A percentile compares a stretch with the other conserved stretches of the same genome.
Evolutionary conservation across 2,888 invertebrate species (phyloP).

Genomic region (Julus scanicus): DNA sequence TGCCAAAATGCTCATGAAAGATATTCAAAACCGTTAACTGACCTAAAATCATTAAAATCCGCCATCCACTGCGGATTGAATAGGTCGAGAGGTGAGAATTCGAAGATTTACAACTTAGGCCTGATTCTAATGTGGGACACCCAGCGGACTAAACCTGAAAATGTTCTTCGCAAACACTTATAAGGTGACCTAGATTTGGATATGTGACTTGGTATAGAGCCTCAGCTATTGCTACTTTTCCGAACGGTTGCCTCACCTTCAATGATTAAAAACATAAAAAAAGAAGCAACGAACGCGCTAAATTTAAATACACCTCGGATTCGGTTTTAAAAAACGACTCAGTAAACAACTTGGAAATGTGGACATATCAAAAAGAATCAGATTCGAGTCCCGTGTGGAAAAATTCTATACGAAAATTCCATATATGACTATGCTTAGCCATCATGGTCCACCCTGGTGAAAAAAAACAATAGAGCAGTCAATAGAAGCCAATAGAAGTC

Average conservation of each 20-base stretch:
- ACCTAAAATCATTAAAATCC: slow-evolving; percentile 41
- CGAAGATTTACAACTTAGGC: slow-evolving; percentile 34
- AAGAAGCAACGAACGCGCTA: not conserved
- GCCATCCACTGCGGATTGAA: not conserved
- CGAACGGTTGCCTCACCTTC: not conserved
- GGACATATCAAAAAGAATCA: not conserved
- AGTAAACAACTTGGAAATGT: too few species aligned
- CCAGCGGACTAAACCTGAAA: slow-evolving; percentile 39
- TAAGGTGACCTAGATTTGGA: slow-evolving; percentile 21
- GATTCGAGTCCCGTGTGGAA: not conserved
- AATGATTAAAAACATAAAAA: not conserved
- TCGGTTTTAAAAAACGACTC: not conserved
- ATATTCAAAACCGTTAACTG: slow-evolving; percentile 26
- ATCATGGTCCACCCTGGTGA: too few species aligned
- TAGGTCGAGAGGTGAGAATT: slow-evolving; percentile 36
- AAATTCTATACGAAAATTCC: too few species aligned
- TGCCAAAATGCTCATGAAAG: not conserved
- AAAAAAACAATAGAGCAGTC: too few species aligned
- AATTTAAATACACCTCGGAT: not conserved
- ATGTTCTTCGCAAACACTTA: not conserved
- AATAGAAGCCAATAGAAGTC: too few species aligned
- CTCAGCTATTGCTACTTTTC: not conserved
- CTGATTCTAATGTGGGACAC: slow-evolving; percentile 27
- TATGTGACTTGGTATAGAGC: not conserved
- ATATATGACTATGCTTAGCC: too few species aligned